Evolutionary conservation across 2,797 vertebrate genomes (phyloP), one percentile per base, ranked within the genome.

Genomic region (Crenuchus spilurus): DNA sequence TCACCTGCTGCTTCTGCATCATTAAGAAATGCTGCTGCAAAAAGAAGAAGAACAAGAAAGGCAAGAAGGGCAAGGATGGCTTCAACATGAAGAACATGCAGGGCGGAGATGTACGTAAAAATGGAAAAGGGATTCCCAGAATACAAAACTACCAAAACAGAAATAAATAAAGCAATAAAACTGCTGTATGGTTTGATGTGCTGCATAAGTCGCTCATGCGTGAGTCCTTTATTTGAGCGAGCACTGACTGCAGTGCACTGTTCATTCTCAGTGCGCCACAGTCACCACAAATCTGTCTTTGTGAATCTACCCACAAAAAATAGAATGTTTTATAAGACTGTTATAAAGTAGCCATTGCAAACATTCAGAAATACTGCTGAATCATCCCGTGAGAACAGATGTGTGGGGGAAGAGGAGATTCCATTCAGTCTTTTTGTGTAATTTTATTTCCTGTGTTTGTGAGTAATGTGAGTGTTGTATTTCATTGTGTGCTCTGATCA

Each of bases 21-120:
- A 98, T 97, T 86, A 99, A 99, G 91, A 99, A 99, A 82, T 99
- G 97, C 88, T 98, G 95, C 90, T 99, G 97, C 83, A 99, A 98
- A 92, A 99, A 96, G 92, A 98, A 97, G 94, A 99, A 98, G 90
- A 97, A 95, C 91, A 99, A 99, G 90, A 98, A 98, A 78, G 95
- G 94, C 85, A 99, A 98, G 87, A 97, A 99, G 87, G 96, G 97
- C 91, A 97, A 97, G 74, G 94, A 94, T 0, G 96, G 92, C 63
- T 92, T 94, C 87, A 94, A 94, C 89, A 94, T 94, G 93, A 93
- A 92, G 88, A 91, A 94, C 88, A 93, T 94, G 92, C 87, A 94
- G 84, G 93, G 86, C 28, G 91, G 90, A 22, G 93, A 94, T 90
- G 93, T 94, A 93, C 64, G 89, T 82, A 4, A 70, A 78, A 51